Conservation (phyloP, 2,113 vertebrate species). For the Mionectes macconnelli region DNA sequence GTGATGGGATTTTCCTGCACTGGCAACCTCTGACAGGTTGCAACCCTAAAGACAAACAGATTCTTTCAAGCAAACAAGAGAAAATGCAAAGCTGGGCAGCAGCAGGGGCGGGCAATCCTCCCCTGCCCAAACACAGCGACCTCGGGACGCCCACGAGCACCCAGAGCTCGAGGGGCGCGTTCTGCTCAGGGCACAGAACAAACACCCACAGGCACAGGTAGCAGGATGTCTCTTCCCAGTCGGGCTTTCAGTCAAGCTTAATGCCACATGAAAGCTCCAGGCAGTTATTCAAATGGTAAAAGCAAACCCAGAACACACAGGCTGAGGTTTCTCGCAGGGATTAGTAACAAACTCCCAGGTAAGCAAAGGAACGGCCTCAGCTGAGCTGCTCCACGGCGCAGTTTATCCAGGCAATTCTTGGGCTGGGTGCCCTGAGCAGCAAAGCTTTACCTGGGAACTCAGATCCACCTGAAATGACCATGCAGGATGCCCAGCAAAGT, state of each 20-base stretch:
- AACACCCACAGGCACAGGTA: constrained; percentile 42
- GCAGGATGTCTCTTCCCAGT: constrained; percentile 53
- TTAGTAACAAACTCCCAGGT: background rate
- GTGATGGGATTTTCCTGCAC: constrained; percentile 25
- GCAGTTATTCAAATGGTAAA: constrained; percentile 41
- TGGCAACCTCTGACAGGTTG: constrained; percentile 66
- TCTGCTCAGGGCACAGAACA: constrained; percentile 42
- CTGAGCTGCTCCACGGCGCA: background rate
- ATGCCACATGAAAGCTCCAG: constrained; percentile 29
- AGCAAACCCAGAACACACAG: background rate
- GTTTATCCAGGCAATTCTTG: background rate
- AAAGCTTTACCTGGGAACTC: background rate
- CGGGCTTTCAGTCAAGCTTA: constrained; percentile 2
- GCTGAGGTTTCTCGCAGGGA: background rate
- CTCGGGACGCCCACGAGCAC: background rate
- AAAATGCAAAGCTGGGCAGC: constrained; percentile 24
- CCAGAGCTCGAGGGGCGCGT: background rate
- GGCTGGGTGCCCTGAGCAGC: background rate
- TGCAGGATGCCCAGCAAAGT: background rate
- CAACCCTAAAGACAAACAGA: constrained; percentile 80
- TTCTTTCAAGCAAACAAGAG: constrained; percentile 69
- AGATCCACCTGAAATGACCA: background rate
- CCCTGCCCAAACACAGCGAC: constrained; percentile 3
- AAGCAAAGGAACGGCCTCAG: background rate
- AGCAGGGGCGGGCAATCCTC: background rate